A percentile compares a stretch with the other conserved stretches of the same genome.
Evolutionary conservation across 2,888 invertebrate species (phyloP).

Genomic region (Amphipyra berbera): DNA sequence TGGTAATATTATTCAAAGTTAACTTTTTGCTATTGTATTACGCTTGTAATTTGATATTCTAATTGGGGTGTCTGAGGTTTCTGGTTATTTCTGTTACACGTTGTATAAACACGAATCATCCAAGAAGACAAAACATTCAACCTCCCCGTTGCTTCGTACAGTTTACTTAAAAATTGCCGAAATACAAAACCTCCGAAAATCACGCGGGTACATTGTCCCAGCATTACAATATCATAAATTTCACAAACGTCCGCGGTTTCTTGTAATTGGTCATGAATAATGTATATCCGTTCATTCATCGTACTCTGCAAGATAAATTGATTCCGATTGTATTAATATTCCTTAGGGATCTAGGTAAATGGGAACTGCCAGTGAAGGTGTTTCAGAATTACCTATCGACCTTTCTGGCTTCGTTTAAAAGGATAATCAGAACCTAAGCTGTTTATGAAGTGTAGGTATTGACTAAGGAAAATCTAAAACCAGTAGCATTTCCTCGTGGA

Average conservation of each 20-base stretch:
- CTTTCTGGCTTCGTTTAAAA: neutral
- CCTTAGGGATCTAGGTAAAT: constrained; percentile 54
- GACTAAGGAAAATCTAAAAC: no score
- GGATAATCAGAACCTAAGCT: neutral
- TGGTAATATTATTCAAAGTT: no score
- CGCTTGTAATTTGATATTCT: no score
- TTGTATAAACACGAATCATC: no score
- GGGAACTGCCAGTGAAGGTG: constrained; percentile 22
- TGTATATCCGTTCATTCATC: constrained; percentile 62
- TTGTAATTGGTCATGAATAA: constrained; percentile 71
- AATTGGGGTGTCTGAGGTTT: no score
- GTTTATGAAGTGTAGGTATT: neutral
- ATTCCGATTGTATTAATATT: constrained; percentile 67
- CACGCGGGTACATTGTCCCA: constrained; percentile 43
- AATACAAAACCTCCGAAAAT: constrained; percentile 22
- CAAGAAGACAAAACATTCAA: no score
- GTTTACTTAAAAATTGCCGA: constrained; percentile 5
- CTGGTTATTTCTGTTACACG: no score
- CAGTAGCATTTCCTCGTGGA: no score
- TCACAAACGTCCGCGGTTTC: constrained; percentile 60
- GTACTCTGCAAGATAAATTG: constrained; percentile 65
- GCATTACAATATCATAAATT: constrained; percentile 62
- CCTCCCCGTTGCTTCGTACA: neutral
- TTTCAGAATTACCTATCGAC: constrained; percentile 36
- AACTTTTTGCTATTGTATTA: no score